Evolutionary conservation across 2,113 vertebrate species (phyloP).

Genomic region (Dunckerocampus dactyliophorus): DNA sequence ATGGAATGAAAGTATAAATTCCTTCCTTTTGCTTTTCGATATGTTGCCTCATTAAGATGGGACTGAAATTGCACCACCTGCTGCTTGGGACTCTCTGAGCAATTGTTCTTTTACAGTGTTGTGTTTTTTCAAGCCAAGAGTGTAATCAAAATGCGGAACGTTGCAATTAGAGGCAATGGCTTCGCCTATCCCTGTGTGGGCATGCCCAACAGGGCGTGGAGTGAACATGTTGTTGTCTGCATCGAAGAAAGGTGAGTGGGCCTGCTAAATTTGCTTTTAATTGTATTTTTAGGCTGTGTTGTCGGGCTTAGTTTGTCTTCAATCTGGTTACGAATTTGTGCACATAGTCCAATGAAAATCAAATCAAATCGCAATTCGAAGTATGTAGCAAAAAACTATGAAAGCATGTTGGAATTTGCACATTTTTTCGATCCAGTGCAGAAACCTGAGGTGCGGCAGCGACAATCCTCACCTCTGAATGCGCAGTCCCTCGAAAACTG

Average conservation of each 20-base stretch:
- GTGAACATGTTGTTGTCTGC: conserved; percentile 59
- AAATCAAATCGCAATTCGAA: too few species aligned
- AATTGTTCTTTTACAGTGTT: conserved; percentile 74
- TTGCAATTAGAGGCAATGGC: conserved; percentile 73
- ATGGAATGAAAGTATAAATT: conserved; percentile 74
- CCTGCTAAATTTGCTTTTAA: conserved; percentile 29
- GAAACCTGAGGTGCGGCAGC: too few species aligned
- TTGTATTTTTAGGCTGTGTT: too few species aligned
- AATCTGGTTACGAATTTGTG: too few species aligned
- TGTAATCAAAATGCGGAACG: conserved; percentile 72
- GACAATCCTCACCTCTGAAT: too few species aligned
- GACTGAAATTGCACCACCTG: conserved; percentile 68
- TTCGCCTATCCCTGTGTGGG: conserved; percentile 67
- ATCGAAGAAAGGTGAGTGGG: conserved; percentile 52
- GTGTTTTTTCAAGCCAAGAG: conserved; percentile 71
- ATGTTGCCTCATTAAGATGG: conserved; percentile 70
- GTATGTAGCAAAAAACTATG: too few species aligned
- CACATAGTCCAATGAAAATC: too few species aligned
- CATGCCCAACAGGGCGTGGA: conserved; percentile 51
- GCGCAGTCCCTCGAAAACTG: too few species aligned
- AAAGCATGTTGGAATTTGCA: too few species aligned
- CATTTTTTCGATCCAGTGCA: too few species aligned
- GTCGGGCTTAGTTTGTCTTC: too few species aligned
- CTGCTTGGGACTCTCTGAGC: conserved; percentile 70
- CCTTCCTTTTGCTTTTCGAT: conserved; percentile 71